Base-by-base conservation (phyloP, 2,797 vertebrate species). In the Thripadectes ignobilis region DNA sequence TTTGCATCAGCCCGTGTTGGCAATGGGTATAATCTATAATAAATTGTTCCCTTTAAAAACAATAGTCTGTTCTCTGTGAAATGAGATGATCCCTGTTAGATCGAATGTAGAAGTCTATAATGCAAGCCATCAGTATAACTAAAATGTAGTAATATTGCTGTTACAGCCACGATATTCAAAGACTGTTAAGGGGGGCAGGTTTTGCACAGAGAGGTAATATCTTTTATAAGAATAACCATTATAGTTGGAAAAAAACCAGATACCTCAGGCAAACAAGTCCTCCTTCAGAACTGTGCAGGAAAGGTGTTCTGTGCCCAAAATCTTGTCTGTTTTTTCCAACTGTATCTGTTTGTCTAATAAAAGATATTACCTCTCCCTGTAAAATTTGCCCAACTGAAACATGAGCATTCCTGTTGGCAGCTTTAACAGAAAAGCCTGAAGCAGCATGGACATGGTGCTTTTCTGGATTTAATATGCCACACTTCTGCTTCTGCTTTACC, bases 241-340 rank as follows among this genome's bases (percentile, higher is more conserved):
- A 45, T 6, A 48, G 62, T 4, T 74, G 67, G 71, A 66, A 79
- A 94, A 94, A 93, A 81, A 0, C 32, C 32, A 46, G 57, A 43
- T 32, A 12, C 39, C 80, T 82, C 48, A 85, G 74, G 73, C 46
- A 76, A 79, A 76, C n/a, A 87, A 85, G 19, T 55, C 21, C 13
- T 92, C 48, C 67, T 91, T 92, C 57, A 91, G 48, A 43, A 73
- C 71, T 55, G 21, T 32, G 17, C 71, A 73, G 79, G 52, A 89
- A 91, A 67, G 57, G 30, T 7, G 39, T 92, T 88, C 30, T 23
- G 10, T 68, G 85, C 61, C 85, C 65, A 83, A 72, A 88, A 83
- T 41, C 26, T 74, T 91, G 68, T 77, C 75, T 83, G 68, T 71
- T 95, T 94, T 94, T 96, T 96, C 93, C 79, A 85, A 0, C 32